A percentile compares a stretch with the other conserved stretches of the same genome.
These are phyloP conservation scores for Tethya wilhelma DNA, from an alignment of 37 sponge, comb jelly and placozoan genomes.

Conservation along the genomic window DNA sequence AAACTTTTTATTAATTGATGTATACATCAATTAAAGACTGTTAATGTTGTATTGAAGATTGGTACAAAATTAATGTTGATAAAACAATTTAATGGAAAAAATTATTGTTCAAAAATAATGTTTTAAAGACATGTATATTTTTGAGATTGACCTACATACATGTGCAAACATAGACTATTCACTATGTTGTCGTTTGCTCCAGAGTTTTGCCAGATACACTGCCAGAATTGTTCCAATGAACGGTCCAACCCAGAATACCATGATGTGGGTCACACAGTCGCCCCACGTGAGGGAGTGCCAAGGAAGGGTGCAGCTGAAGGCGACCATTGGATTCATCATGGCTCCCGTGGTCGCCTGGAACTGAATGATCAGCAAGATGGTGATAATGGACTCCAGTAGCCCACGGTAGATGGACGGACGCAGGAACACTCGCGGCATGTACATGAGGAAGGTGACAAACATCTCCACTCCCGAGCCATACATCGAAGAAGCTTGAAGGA, in stretches of 20 bases:
- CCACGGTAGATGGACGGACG: not conserved
- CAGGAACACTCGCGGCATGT: not conserved
- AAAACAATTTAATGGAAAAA: too few relatives aligned
- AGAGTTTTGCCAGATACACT: slow-evolving; percentile 5
- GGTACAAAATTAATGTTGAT: too few relatives aligned
- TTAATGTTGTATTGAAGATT: too few relatives aligned
- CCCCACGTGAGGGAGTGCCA: slow-evolving; percentile 11
- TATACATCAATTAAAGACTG: too few relatives aligned
- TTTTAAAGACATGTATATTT: too few relatives aligned
- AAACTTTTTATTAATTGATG: too few relatives aligned
- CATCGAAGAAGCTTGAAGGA: not conserved
- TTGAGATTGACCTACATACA: too few relatives aligned
- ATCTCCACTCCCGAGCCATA: slow-evolving; percentile 17
- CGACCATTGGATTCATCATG: slow-evolving; percentile 56
- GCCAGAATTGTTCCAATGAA: slow-evolving; percentile 24
- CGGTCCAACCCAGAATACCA: slow-evolving; percentile 51
- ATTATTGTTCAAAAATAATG: too few relatives aligned
- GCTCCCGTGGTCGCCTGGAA: slow-evolving; percentile 12
- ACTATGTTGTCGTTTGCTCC: not conserved
- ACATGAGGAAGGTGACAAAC: slow-evolving; percentile 9
- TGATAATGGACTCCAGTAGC: not conserved
- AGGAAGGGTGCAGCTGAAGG: slow-evolving; percentile 3
- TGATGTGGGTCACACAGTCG: not conserved
- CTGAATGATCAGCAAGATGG: not conserved
- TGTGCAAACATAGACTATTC: not conserved